phyloP scores from a whole-genome alignment of 1,140 invertebrate species.

The Apocrypta bakeri region DNA sequence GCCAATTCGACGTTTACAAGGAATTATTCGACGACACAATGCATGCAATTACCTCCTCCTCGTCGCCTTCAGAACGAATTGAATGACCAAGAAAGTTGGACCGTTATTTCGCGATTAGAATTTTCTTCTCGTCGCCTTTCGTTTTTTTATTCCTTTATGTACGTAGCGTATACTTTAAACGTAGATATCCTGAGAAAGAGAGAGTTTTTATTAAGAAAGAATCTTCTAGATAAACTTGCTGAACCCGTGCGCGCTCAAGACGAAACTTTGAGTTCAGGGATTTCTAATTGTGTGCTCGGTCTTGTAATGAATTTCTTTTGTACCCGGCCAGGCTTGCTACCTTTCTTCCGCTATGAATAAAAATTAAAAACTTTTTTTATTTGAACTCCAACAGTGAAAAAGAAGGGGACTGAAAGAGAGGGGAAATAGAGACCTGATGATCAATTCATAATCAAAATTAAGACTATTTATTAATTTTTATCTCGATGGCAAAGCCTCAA shows the following conservation, averaged over 20 bases:
- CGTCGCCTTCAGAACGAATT: not conserved
- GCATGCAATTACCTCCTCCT: not conserved
- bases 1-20: not conserved
- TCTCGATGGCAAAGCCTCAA: not conserved
- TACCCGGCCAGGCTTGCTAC: not conserved
- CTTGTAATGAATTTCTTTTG: constrained; percentile 50
- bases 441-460: constrained; percentile 34
- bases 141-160: not conserved
- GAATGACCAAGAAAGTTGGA: not conserved
- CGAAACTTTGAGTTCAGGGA: constrained; percentile 23
- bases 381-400: constrained; percentile 1
- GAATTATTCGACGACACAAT: constrained; percentile 10
- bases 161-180: not conserved
- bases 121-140: not conserved
- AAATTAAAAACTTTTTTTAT: constrained; percentile 49
- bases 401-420: no score
- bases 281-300: constrained; percentile 36
- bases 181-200: not conserved
- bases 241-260: not conserved
- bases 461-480: constrained; percentile 44
- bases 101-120: constrained; percentile 1
- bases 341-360: constrained; percentile 35
- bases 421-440: constrained; percentile 29
- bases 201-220: not conserved
- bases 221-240: not conserved